These are phyloP conservation scores for Drosophila yakuba DNA, from an alignment of 1,140 invertebrate genomes.

Conservation along the genomic window DNA sequence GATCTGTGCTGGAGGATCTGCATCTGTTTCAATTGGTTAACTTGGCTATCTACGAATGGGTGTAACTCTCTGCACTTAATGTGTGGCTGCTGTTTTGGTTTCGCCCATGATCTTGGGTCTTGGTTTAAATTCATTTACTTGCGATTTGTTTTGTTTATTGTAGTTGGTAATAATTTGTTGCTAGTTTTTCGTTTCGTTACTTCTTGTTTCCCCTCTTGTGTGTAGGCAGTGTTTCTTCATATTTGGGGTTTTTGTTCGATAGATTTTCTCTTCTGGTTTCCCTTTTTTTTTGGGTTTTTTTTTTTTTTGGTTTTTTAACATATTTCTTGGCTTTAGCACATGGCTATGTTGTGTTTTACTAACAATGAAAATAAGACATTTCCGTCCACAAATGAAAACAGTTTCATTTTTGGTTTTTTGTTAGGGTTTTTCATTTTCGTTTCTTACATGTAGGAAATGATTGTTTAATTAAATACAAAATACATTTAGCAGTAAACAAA, in stretches of 20 bases:
- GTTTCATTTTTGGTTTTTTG: slow-evolving; percentile 41
- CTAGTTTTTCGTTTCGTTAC: slow-evolving; percentile 53
- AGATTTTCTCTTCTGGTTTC: slow-evolving; percentile 38
- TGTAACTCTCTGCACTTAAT: slow-evolving; percentile 16
- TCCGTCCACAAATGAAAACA: slow-evolving; percentile 63
- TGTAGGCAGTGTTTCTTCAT: slow-evolving; percentile 78
- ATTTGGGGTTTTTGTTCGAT: slow-evolving; percentile 42
- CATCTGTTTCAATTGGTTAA: slow-evolving; percentile 67
- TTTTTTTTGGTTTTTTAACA: slow-evolving; percentile 23
- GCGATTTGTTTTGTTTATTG: slow-evolving; percentile 69
- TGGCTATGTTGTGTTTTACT: slow-evolving; percentile 15
- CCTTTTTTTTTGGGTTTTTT: not conserved
- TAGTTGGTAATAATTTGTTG: slow-evolving; percentile 77
- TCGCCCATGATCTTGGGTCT: slow-evolving; percentile 41
- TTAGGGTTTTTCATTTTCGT: slow-evolving; percentile 29
- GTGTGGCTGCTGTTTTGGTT: slow-evolving; percentile 27
- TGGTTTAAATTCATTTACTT: slow-evolving; percentile 73
- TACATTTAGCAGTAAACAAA: slow-evolving; percentile 46
- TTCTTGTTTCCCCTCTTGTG: slow-evolving; percentile 49
- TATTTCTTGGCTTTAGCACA: slow-evolving; percentile 62
- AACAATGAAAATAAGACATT: slow-evolving; percentile 58
- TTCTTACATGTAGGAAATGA: slow-evolving; percentile 34
- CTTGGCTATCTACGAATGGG: slow-evolving; percentile 77
- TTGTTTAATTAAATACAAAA: slow-evolving; percentile 59
- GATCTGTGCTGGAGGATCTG: slow-evolving; percentile 19